Evolutionary conservation across 2,113 vertebrate species (phyloP).

Genomic region (Puntigrus tetrazona): DNA sequence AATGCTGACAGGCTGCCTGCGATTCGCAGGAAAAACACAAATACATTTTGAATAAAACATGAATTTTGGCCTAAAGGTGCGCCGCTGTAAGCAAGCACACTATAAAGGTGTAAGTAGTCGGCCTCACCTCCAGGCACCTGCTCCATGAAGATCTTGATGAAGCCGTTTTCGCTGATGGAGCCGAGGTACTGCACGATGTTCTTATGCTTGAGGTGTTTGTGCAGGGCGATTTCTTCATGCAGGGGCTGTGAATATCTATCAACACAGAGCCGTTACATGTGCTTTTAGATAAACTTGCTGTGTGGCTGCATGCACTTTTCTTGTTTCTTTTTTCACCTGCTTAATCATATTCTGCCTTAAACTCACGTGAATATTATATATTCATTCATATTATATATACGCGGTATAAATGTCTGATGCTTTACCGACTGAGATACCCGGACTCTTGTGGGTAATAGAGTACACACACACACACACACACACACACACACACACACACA

Average conservation of each 20-base stretch:
- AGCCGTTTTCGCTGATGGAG: conserved; percentile 94
- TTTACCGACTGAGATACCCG: conserved; percentile 89
- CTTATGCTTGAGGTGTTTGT: conserved; percentile 98
- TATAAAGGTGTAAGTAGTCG: neutral
- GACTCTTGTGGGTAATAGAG: conserved; percentile 50
- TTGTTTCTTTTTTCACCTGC: neutral
- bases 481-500: neutral
- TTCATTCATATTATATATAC: neutral
- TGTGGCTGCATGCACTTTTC: neutral
- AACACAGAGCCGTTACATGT: neutral
- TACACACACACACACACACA: neutral
- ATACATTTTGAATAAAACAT: neutral
- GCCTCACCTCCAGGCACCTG: conserved; percentile 95
- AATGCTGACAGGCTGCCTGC: conserved; percentile 96
- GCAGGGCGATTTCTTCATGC: conserved; percentile 97
- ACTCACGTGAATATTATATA: neutral
- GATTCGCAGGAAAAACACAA: conserved; percentile 37
- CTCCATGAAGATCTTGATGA: conserved; percentile 99
- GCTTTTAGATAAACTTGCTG: neutral
- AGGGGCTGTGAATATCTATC: conserved; percentile 93
- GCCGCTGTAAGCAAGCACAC: neutral
- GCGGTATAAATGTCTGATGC: conserved; percentile 85
- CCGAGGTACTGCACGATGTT: conserved; percentile 99
- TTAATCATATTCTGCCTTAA: neutral
- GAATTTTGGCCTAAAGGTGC: neutral